Base-by-base conservation (phyloP, 2,888 invertebrate genomes). In the Miltochrista miniata region DNA sequence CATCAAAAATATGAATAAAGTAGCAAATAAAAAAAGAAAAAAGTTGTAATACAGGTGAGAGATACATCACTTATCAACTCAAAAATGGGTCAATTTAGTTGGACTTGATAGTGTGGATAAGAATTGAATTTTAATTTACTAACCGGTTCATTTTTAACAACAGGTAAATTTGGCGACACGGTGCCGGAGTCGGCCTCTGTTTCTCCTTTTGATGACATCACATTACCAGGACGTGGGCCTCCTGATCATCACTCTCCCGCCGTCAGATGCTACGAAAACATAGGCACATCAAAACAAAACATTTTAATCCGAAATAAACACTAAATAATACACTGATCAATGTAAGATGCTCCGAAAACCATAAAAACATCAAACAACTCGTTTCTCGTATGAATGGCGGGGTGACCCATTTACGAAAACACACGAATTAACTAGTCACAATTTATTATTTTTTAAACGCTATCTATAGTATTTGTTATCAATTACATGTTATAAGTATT, bases 121-220 rank as follows among this genome's bases (percentile, higher is more conserved):
- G 13, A 24, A 38, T 31, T 12, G 10, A 4, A 5, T 24, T 24
- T 24, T 24, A 58, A 49, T 48, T 65, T 73, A 85, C 81, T 83
- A 64, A 90, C 90, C 81, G 87, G 87, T 85, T 91, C 91, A 90
- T 87, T 90, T 85, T 90, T 91, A 54, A 89, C 82, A 73, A 72
- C 71, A 64, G 80, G 64, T 64, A 85, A 72, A 75, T 86, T 90
- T 54, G 92, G 92, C 72, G 92, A 92, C 80, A 91, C 85, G 69
- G 92, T 90, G 89, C 92, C 92, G 67, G 92, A 92, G 70, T 92
- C 92, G 85, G 92, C 92, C 85, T 92, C 92, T 76, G 92, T 91
- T 88, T 92, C 92, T 82, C 90, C 91, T 86, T 91, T 89, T 83
- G 91, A 90, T 90, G 92, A 92, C 92, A 92, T 92, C 90, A 91